These are phyloP conservation scores for Morpho achilles DNA, from an alignment of 2,888 invertebrate genomes.

Conservation along the genomic window DNA sequence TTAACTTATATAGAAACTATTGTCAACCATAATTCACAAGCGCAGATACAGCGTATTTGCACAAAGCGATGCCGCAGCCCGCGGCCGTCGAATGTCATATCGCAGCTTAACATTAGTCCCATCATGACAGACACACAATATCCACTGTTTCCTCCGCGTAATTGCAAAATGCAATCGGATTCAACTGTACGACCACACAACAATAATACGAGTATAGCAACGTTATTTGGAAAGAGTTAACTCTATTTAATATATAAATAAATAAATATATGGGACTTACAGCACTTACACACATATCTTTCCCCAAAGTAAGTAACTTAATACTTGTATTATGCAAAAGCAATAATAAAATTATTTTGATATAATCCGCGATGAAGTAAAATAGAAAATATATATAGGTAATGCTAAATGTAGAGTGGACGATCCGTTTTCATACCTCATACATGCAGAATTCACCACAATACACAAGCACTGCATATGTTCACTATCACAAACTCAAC, in stretches of 20 bases:
- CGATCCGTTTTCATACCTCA: too few species aligned
- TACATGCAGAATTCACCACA: too few species aligned
- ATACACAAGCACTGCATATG: too few species aligned
- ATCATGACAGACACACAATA: conserved; percentile 48
- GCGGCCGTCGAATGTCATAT: conserved; percentile 60
- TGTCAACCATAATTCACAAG: conserved; percentile 33
- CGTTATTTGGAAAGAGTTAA: background rate
- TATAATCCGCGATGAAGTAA: too few species aligned
- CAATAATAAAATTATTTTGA: too few species aligned
- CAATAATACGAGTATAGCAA: conserved; percentile 10
- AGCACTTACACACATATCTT: too few species aligned
- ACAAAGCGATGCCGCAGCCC: conserved; percentile 63
- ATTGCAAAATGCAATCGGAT: conserved; percentile 28
- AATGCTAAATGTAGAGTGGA: too few species aligned
- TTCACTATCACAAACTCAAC: too few species aligned
- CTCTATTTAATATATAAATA: background rate
- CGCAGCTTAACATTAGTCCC: conserved; percentile 60
- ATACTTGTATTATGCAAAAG: too few species aligned
- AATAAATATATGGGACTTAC: too few species aligned
- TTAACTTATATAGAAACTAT: background rate
- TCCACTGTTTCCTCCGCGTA: conserved; percentile 31
- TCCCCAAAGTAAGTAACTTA: too few species aligned
- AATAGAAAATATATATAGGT: too few species aligned
- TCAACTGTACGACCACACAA: conserved; percentile 14
- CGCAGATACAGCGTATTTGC: conserved; percentile 50